A percentile compares a stretch with the other conserved stretches of the same genome.
phyloP scores from a whole-genome alignment of 2,888 invertebrate species.

The Pristionchus mayeri region DNA sequence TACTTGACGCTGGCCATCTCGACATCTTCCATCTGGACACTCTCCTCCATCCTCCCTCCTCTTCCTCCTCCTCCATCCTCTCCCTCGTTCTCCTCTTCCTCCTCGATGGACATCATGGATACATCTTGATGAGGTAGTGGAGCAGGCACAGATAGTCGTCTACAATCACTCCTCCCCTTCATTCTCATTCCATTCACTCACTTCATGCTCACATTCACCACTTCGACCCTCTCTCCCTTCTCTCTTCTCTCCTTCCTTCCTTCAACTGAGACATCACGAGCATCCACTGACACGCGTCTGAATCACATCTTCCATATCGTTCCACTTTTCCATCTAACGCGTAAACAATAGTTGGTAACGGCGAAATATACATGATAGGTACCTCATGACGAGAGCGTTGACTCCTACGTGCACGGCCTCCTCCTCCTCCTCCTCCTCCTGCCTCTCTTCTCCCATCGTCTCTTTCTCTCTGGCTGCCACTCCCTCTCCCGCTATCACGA shows the following conservation, averaged over 20 bases:
- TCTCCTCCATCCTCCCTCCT: neutral
- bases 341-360: no score
- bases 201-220: neutral
- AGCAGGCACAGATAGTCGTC: neutral
- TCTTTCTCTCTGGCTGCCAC: neutral
- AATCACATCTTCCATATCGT: neutral
- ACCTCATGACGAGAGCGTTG: neutral
- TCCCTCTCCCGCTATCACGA: neutral
- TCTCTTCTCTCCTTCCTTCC: neutral
- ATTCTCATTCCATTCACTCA: neutral
- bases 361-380: neutral
- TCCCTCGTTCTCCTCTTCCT: neutral
- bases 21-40: neutral
- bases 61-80: neutral
- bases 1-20: conserved; percentile 14
- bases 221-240: neutral
- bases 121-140: neutral
- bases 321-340: no score
- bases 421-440: neutral
- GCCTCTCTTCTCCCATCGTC: neutral
- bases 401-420: neutral
- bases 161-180: neutral
- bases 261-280: neutral
- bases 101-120: neutral
- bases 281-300: neutral